Conservation (phyloP, 2,888 invertebrate species). For the Embidobia sp. region DNA sequence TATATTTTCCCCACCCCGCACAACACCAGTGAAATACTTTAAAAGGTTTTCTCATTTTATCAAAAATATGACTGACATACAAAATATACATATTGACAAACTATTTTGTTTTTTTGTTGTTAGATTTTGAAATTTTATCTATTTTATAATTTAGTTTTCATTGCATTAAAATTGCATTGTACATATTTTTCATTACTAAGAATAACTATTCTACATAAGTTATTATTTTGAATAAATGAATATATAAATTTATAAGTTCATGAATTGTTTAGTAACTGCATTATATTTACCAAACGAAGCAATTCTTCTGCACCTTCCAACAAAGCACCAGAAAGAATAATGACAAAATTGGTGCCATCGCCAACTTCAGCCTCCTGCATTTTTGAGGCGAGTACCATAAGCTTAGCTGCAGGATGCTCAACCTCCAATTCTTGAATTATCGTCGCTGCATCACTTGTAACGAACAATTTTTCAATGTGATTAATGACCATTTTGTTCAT, state of each 20-base stretch:
- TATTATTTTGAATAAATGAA: too few species aligned
- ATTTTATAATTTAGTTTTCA: too few species aligned
- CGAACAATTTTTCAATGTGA: conserved; percentile 98
- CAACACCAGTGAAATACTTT: too few species aligned
- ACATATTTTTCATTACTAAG: too few species aligned
- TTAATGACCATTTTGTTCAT: conserved; percentile 99
- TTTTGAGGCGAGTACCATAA: conserved; percentile 97
- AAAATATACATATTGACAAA: too few species aligned
- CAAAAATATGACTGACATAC: too few species aligned
- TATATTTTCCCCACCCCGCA: too few species aligned
- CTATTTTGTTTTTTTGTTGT: too few species aligned
- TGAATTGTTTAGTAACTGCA: too few species aligned
- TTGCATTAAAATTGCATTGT: too few species aligned
- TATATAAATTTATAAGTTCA: not conserved
- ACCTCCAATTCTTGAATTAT: conserved; percentile 97
- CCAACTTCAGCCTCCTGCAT: conserved; percentile 99
- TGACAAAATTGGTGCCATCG: conserved; percentile 99
- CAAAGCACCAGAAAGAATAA: conserved; percentile 95
- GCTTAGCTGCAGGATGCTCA: conserved; percentile 98
- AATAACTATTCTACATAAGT: too few species aligned
- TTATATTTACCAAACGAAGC: conserved; percentile 88
- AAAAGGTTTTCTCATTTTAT: too few species aligned
- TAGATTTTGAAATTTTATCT: not conserved
- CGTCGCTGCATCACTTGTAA: conserved; percentile 99
- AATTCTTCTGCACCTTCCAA: conserved; percentile 96